Base-by-base conservation (phyloP, 2,888 invertebrate genomes). In the Corythucha ciliata region DNA sequence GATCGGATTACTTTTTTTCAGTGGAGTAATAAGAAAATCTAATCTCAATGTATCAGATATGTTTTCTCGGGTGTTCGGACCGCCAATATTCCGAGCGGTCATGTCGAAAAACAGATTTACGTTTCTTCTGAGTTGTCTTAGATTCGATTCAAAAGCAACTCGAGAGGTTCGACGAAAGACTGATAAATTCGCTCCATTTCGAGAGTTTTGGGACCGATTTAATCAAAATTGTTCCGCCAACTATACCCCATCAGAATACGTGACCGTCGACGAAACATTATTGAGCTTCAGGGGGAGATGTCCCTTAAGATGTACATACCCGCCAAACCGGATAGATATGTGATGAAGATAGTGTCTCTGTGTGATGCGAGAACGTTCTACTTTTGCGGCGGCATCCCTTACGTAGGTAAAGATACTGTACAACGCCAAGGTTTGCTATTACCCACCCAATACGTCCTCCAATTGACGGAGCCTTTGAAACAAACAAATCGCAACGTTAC, bases 401-500 rank as follows among this genome's bases (percentile, higher is more conserved):
- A 55, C 37, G 50, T 48, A 27, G 57, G 56, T 22, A 55, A 53
- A 52, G 33, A 47, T 12, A 48, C 27, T 2, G 6, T 47, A 20
- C 24, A 25, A n/a, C 42, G 47, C 26, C 26, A 47, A 29, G 49
- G 53, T 29, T 45, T 1, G 8, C 24, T 26, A 29, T 32, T 55
- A 14, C 53, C 49, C 18, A 47, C 48, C 12, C 48, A 48, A 12
- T 60, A 59, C 46, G 55, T 60, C 2, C 21, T 53, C 26, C 56
- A 48, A 33, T 44, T 59, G 14, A 25, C 18, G 27, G 33, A 48
- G 25, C 45, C 42, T 3, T 52, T 58, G 3, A 25, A 45, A 29
- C 40, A 49, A 16, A 57, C 57, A 2, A 52, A 55, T 18, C 49
- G 58, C n/a, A 60, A 60, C 45, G 16, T 60, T 12, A 60, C 60